Base-by-base conservation (phyloP, 2,888 invertebrate genomes). In the Drosophila niveifrons region DNA sequence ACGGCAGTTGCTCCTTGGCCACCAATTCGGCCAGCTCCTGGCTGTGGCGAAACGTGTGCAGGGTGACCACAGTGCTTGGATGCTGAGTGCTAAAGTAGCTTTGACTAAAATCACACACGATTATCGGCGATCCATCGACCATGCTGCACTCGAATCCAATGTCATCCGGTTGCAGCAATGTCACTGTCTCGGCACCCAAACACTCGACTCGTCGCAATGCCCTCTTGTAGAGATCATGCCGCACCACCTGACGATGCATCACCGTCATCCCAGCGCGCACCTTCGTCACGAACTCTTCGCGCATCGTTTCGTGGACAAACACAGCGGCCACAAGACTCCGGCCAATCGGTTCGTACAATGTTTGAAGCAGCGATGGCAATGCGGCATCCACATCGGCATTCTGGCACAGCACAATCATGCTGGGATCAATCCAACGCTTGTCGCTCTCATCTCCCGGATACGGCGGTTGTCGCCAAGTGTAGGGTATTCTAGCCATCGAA, bases 251-350 rank as follows among this genome's bases (percentile, higher is more conserved):
- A 0, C 46, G 56, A 46, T 85, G 66, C 61, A 85, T 66, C 3
- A 53, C 31, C 0, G 50, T 59, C 80, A 83, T 82, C 6, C 44
- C 31, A 0, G 10, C 11, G 3, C 66, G 50, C 13, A 83, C 65
- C 28, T 52, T 71, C 10, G 70, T 56, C 0, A 74, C 51, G 39
- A 83, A 61, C 8, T 15, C 2, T 1, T 68, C 58, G 1, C 88
- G 55, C 66, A 88, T 63, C 1, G 78, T 68, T 10, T 88, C 83
- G 23, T 83, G 86, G 4, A 88, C 86, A 11, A 80, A 83, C 0
- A 83, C 55, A 1, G 64, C 13, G 4, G 66, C 88, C 18, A 83
- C 51, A 0, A 56, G 39, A 0, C 53, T 43, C 0, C 13, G 36
- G 0, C 62, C 73, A 2, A 83, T 67, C 2, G 83, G 88, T 3